phyloP scores from a whole-genome alignment of 1,140 invertebrate genomes.

The Campoletis sonorensis region DNA sequence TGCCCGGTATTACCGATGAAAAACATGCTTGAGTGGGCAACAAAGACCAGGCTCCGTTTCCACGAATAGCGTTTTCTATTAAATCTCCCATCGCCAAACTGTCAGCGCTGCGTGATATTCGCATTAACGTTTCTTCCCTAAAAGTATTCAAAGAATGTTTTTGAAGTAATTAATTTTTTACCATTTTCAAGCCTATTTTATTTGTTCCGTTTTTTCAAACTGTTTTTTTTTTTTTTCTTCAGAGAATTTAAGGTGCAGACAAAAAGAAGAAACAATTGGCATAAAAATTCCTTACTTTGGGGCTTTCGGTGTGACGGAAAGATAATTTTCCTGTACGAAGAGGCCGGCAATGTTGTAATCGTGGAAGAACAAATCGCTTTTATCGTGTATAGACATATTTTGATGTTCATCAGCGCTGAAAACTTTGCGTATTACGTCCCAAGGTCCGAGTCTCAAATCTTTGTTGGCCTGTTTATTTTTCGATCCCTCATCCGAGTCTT shows the following conservation, averaged over 20 bases:
- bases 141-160: slow-evolving; percentile 53
- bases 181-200: no score
- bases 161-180: no score
- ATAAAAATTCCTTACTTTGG: slow-evolving; percentile 78
- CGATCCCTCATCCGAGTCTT: slow-evolving; percentile 68
- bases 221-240: neutral
- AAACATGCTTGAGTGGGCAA: slow-evolving; percentile 94
- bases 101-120: slow-evolving; percentile 88
- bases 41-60: slow-evolving; percentile 90
- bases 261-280: neutral
- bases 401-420: slow-evolving; percentile 91
- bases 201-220: slow-evolving; percentile 24
- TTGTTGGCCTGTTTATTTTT: slow-evolving; percentile 83
- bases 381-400: slow-evolving; percentile 89
- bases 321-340: slow-evolving; percentile 99
- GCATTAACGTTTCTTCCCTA: slow-evolving; percentile 80
- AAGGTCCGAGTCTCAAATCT: slow-evolving; percentile 93
- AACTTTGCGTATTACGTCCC: slow-evolving; percentile 94
- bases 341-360: slow-evolving; percentile 97
- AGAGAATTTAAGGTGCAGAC: no score
- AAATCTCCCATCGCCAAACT: slow-evolving; percentile 91
- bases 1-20: slow-evolving; percentile 93
- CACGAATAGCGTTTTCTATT: slow-evolving; percentile 88
- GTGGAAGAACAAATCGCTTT: slow-evolving; percentile 95
- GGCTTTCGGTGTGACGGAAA: slow-evolving; percentile 82